These are phyloP conservation scores for Danio tinwini DNA, from an alignment of 2,797 vertebrate genomes.

Conservation along the genomic window DNA sequence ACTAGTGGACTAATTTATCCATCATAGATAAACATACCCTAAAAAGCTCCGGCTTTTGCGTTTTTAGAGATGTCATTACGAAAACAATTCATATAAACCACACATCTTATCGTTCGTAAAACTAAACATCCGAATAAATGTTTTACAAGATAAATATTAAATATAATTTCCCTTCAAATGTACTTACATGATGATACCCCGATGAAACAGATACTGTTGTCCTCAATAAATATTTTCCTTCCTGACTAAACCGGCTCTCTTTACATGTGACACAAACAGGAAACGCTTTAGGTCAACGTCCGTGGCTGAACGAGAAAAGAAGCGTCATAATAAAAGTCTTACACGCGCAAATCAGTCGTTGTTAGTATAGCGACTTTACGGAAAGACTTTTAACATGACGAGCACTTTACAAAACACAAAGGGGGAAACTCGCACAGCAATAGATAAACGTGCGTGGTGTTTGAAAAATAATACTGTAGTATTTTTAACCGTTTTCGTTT, in stretches of 20 bases:
- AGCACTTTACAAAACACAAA: conserved; percentile 1
- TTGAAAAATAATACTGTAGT: no score
- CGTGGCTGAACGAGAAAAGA: not conserved
- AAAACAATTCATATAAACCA: not conserved
- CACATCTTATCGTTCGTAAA: not conserved
- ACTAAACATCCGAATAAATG: not conserved
- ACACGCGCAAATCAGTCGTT: not conserved
- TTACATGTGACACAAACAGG: conserved; percentile 57
- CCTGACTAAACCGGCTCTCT: conserved; percentile 51
- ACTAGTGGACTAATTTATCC: not conserved
- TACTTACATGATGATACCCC: conserved; percentile 17
- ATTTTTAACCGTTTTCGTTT: conserved; percentile 24
- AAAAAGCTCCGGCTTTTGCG: not conserved
- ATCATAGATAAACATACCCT: not conserved
- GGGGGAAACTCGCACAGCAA: not conserved
- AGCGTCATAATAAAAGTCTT: conserved; percentile 52
- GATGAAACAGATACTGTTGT: conserved; percentile 7
- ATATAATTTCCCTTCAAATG: not conserved
- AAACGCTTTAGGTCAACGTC: not conserved
- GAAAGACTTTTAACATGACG: conserved; percentile 52
- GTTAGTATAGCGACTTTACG: not conserved
- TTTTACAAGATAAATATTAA: not conserved
- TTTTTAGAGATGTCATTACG: not conserved
- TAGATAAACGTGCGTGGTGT: conserved; percentile 13
- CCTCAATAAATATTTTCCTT: conserved; percentile 44